Evolutionary conservation across 92 coral and sea anemone species (phyloP).

Genomic region (Palythoa heliodiscus): DNA sequence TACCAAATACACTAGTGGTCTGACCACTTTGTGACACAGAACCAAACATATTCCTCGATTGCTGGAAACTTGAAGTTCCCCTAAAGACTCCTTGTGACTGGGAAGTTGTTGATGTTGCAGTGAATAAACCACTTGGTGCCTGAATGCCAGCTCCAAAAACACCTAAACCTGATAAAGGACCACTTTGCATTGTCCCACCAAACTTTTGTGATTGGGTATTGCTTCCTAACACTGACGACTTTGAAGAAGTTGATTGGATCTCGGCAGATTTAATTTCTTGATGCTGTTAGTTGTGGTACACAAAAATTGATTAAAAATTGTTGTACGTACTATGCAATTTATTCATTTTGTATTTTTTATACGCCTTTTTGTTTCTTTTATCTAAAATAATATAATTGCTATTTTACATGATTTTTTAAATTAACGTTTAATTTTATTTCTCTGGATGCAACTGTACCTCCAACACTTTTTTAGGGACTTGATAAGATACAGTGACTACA

Average conservation of each 20-base stretch:
- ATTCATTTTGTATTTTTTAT: no score
- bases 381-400: no score
- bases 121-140: conserved; percentile 24
- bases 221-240: not conserved
- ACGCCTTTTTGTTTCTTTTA: no score
- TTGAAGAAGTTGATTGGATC: conserved; percentile 28
- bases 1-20: conserved; percentile 51
- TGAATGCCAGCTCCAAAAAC: not conserved
- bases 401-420: no score
- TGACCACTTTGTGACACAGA: conserved; percentile 28
- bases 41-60: conserved; percentile 8
- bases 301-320: no score
- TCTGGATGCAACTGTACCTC: no score
- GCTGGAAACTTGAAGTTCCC: not conserved
- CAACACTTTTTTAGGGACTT: no score
- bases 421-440: no score
- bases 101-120: conserved; percentile 4
- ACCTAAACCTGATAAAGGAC: conserved; percentile 3
- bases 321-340: no score
- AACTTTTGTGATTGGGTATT: conserved; percentile 16
- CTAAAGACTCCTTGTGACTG: conserved; percentile 44
- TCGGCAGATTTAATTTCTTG: conserved; percentile 46
- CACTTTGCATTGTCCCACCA: conserved; percentile 22
- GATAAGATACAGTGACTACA: no score
- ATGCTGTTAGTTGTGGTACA: conserved; percentile 12